phyloP scores from a whole-genome alignment of 2,888 invertebrate genomes.

The Cinara cedri region DNA sequence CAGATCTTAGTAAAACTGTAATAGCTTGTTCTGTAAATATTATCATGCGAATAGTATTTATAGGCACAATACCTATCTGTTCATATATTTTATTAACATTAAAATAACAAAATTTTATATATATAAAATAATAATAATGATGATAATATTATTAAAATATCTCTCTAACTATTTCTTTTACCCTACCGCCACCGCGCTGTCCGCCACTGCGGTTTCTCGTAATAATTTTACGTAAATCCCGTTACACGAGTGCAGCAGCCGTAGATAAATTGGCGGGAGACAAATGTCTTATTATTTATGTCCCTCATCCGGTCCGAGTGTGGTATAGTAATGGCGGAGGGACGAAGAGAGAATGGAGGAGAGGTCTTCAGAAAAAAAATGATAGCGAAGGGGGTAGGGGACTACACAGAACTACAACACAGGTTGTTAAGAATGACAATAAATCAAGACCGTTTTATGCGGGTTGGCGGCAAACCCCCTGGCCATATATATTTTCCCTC shows the following conservation, averaged over 20 bases:
- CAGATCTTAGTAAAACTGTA: too few species aligned
- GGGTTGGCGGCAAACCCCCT: slow-evolving; percentile 22
- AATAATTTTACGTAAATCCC: background rate
- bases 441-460: slow-evolving; percentile 54
- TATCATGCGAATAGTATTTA: too few species aligned
- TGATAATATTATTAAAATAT: too few species aligned
- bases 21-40: too few species aligned
- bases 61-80: too few species aligned
- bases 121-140: too few species aligned
- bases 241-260: slow-evolving; percentile 11
- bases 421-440: slow-evolving; percentile 52
- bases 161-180: too few species aligned
- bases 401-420: background rate
- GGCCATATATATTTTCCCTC: background rate
- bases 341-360: too few species aligned
- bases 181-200: too few species aligned
- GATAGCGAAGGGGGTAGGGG: slow-evolving; percentile 18
- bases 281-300: slow-evolving; percentile 54
- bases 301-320: background rate
- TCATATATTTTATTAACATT: too few species aligned
- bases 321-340: background rate
- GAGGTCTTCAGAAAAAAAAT: slow-evolving; percentile 24
- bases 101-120: too few species aligned
- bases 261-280: slow-evolving; percentile 40
- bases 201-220: background rate